Evolutionary conservation across 2,113 vertebrate genomes (phyloP).

Genomic region (Herpetotheres cachinnans): DNA sequence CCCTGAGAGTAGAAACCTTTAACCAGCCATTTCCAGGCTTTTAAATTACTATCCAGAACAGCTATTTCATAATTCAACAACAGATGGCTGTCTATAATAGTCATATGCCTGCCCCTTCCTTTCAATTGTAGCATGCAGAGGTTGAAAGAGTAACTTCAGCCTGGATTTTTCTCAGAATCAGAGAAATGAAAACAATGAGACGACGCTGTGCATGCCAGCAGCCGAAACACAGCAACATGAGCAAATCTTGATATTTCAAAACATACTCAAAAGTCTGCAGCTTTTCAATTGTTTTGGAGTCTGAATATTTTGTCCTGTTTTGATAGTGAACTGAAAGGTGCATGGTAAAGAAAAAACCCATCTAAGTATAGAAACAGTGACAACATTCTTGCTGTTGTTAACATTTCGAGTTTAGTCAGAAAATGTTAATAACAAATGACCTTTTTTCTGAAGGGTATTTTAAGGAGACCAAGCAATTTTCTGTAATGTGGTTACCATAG

Average conservation of each 20-base stretch:
- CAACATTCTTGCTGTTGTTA: neutral
- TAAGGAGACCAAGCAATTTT: slow-evolving; percentile 72
- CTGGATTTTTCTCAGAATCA: neutral
- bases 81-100: neutral
- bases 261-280: neutral
- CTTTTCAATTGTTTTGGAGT: neutral
- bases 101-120: neutral
- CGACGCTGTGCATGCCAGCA: neutral
- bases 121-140: neutral
- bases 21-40: slow-evolving; percentile 27
- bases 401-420: neutral
- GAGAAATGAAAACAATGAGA: neutral
- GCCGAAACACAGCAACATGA: neutral
- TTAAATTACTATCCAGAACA: neutral
- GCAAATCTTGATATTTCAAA: neutral
- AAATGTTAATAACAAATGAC: slow-evolving; percentile 59
- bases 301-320: slow-evolving; percentile 36
- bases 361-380: neutral
- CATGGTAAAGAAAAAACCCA: neutral
- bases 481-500: slow-evolving; percentile 73
- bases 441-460: slow-evolving; percentile 73
- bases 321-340: slow-evolving; percentile 34
- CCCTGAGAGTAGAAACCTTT: slow-evolving; percentile 9
- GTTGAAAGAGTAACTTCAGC: neutral
- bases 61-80: slow-evolving; percentile 21